Base-by-base conservation (phyloP, 2,113 vertebrate genomes). In the Oriolus oriolus region DNA sequence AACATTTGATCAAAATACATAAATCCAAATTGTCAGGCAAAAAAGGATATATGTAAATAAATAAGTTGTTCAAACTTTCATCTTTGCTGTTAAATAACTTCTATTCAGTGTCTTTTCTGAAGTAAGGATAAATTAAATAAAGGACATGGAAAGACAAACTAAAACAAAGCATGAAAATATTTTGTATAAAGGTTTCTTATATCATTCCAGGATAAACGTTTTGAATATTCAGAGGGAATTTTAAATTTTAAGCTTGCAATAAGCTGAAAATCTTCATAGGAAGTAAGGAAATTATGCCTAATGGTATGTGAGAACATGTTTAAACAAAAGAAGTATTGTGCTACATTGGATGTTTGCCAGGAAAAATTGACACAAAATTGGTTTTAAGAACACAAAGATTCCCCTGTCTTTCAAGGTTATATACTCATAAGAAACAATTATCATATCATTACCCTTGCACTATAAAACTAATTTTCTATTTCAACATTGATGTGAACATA, bases 381-480 rank as follows among this genome's bases (percentile, higher is more conserved):
- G 28, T 94, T 97, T 97, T 79, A 93, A 86, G 74, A 74, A 68
- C 33, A 64, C 44, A 68, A 6, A 84, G 3, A 52, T 87, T 56
- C 26, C 44, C 61, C 44, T 81, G 69, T 88, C 7, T 89, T 94
- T 93, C 56, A 95, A 95, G 81, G 14, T 95, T 95, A 94, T 61
- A 84, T 79, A 52, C 59, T 96, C 56, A 76, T 87, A 97, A 97
- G 78, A 87, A 97, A 91, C 41, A 91, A 94, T 96, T 96, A 93
- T 90, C 71, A 82, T 96, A 87, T 81, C 82, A 96, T 97, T 91
- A 90, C 37, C 47, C 56, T 87, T 78, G 26, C 52, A 61, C 53
- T 94, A 73, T 83, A 87, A 97, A 97, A 81, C 41, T 94, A 92
- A 95, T 97, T 95, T 97, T 61, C 63, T 96, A 57, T 94, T 96